Percentiles rank a stretch among this genome's conserved stretches.
These are phyloP conservation scores for Peromyscus californicus DNA, from an alignment of 2,113 vertebrate species.

Conservation along the genomic window DNA sequence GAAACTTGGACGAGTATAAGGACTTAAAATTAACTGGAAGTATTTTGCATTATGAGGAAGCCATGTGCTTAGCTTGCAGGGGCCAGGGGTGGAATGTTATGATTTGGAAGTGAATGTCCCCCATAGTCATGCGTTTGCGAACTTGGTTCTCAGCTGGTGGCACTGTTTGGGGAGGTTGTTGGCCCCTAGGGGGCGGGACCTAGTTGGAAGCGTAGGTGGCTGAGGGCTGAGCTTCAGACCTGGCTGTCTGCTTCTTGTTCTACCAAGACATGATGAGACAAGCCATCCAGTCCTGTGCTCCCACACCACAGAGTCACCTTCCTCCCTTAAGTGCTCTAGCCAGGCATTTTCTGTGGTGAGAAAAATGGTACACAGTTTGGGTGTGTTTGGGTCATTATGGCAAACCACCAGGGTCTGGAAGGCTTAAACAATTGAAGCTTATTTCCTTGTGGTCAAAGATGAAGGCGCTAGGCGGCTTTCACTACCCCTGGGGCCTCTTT, in stretches of 20 bases:
- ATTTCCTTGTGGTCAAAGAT: not conserved
- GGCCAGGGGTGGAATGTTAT: not conserved
- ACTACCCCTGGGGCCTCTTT: not conserved
- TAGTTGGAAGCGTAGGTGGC: not conserved
- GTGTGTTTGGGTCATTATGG: not conserved
- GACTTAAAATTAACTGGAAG: not conserved
- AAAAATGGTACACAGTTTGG: too few species aligned
- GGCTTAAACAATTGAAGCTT: not conserved
- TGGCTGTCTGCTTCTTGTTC: not conserved
- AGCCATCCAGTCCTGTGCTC: not conserved
- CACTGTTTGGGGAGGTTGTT: not conserved
- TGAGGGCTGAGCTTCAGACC: not conserved
- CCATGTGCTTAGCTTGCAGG: not conserved
- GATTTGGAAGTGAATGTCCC: not conserved
- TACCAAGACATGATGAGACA: not conserved
- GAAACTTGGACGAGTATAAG: not conserved
- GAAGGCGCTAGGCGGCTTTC: not conserved
- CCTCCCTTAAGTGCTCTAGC: too few species aligned
- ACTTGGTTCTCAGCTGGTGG: not conserved
- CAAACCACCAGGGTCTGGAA: too few species aligned
- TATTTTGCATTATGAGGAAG: not conserved
- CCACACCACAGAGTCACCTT: not conserved
- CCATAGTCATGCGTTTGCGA: not conserved
- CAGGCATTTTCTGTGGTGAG: not conserved
- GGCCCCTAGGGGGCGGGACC: not conserved